A percentile compares a stretch with the other conserved stretches of the same genome.
Evolutionary conservation across 2,113 vertebrate species (phyloP).

Genomic region (Boulengeromyrus knoepffleri): DNA sequence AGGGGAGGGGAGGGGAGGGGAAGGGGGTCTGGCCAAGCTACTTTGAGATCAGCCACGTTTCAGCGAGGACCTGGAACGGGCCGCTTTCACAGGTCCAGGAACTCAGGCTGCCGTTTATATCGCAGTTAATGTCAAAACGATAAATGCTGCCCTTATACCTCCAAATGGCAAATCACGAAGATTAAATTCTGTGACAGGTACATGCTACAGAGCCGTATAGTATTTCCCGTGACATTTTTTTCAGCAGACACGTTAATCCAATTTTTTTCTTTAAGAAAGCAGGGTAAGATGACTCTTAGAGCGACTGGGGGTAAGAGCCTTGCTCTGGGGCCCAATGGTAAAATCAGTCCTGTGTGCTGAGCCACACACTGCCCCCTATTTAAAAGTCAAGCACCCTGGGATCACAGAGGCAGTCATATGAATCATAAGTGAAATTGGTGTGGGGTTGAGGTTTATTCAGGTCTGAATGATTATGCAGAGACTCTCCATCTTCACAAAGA

Average conservation of each 20-base stretch:
- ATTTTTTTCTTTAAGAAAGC: background rate
- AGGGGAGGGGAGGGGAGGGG: background rate
- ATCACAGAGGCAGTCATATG: background rate
- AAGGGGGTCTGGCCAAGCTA: background rate
- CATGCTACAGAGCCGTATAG: background rate
- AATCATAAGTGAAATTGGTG: background rate
- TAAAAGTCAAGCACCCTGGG: background rate
- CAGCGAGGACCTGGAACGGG: background rate
- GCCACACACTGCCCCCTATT: background rate
- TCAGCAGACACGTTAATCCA: background rate
- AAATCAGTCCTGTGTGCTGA: background rate
- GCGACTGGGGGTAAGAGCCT: background rate
- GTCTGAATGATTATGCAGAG: background rate
- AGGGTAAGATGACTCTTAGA: background rate
- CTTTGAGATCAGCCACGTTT: background rate
- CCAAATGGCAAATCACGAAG: background rate
- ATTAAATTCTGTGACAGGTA: background rate
- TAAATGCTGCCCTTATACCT: background rate
- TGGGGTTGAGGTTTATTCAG: background rate
- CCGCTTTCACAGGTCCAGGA: background rate
- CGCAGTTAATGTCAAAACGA: background rate
- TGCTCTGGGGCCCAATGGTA: background rate
- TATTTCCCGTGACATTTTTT: background rate
- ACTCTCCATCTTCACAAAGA: background rate
- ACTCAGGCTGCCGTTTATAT: background rate